These are phyloP conservation scores for Batillaria attramentaria DNA, from an alignment of 1,140 invertebrate species.

Conservation along the genomic window DNA sequence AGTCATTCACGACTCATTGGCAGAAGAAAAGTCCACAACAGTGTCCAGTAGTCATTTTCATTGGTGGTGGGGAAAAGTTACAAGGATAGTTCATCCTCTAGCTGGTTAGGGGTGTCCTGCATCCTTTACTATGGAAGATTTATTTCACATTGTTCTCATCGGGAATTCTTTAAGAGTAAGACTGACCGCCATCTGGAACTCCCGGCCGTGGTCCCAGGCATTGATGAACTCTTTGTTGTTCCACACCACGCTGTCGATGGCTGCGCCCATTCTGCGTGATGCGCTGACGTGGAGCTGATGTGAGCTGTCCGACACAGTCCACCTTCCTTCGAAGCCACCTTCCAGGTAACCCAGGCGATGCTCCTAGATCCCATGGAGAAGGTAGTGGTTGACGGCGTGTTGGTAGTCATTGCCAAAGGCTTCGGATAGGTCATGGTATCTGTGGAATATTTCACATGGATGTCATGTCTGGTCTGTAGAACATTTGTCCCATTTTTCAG, in stretches of 20 bases:
- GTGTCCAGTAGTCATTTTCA: no score
- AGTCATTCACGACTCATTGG: no score
- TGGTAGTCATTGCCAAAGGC: constrained; percentile 42
- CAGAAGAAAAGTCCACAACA: no score
- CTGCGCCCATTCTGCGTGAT: constrained; percentile 44
- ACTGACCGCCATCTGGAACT: constrained; percentile 50
- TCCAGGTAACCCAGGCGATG: constrained; percentile 40
- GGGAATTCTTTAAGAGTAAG: no score
- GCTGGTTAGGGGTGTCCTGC: no score
- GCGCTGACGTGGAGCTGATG: constrained; percentile 39
- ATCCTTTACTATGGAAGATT: no score
- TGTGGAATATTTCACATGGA: not conserved
- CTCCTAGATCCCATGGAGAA: constrained; percentile 29
- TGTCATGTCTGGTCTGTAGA: no score
- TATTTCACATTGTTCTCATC: no score
- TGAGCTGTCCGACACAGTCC: constrained; percentile 37
- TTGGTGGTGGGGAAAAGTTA: no score
- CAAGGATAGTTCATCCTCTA: no score
- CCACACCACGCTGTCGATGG: constrained; percentile 50
- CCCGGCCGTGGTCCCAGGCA: constrained; percentile 44
- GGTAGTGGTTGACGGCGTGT: constrained; percentile 40
- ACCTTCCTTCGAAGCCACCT: constrained; percentile 38
- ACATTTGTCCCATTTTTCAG: not conserved
- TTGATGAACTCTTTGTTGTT: constrained; percentile 53
- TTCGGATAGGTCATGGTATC: constrained; percentile 41